phyloP scores from a whole-genome alignment of 2,113 vertebrate genomes.

The Etheostoma spectabile region DNA sequence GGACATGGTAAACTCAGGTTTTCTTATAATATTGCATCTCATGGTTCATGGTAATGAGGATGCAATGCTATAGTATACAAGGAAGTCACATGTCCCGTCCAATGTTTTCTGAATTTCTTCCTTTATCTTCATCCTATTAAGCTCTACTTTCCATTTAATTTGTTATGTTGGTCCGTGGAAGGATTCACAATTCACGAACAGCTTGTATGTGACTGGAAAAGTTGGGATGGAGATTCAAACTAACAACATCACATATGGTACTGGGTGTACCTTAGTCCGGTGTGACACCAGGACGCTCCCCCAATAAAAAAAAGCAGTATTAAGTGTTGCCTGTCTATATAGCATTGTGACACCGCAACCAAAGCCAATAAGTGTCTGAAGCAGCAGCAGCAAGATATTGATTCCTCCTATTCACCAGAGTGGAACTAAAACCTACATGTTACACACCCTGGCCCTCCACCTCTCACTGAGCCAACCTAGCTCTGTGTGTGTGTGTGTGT shows the following conservation, averaged over 20 bases:
- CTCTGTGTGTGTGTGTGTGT: slow-evolving; percentile 12
- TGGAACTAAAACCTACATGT: slow-evolving; percentile 83
- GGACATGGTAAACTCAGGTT: slow-evolving; percentile 12
- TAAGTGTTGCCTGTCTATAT: slow-evolving; percentile 79
- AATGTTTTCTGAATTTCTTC: too few relatives aligned
- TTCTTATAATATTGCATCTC: not conserved
- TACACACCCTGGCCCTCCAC: slow-evolving; percentile 72
- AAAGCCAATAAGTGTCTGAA: slow-evolving; percentile 79
- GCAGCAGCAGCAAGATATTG: slow-evolving; percentile 77
- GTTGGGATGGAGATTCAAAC: slow-evolving; percentile 8
- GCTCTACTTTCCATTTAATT: not conserved
- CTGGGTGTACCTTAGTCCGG: slow-evolving; percentile 50
- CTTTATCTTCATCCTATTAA: not conserved
- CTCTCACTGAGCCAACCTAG: slow-evolving; percentile 53
- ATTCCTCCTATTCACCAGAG: slow-evolving; percentile 80
- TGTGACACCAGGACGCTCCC: slow-evolving; percentile 59
- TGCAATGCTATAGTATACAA: not conserved
- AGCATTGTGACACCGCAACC: slow-evolving; percentile 77
- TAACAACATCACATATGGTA: slow-evolving; percentile 1
- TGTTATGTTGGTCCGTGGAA: not conserved
- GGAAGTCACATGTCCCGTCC: not conserved
- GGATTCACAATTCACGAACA: not conserved
- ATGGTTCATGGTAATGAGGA: not conserved
- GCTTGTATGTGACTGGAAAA: not conserved
- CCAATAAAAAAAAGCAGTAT: slow-evolving; percentile 62